phyloP scores from a whole-genome alignment of 2,888 invertebrate species.

The Heliconius sara region DNA sequence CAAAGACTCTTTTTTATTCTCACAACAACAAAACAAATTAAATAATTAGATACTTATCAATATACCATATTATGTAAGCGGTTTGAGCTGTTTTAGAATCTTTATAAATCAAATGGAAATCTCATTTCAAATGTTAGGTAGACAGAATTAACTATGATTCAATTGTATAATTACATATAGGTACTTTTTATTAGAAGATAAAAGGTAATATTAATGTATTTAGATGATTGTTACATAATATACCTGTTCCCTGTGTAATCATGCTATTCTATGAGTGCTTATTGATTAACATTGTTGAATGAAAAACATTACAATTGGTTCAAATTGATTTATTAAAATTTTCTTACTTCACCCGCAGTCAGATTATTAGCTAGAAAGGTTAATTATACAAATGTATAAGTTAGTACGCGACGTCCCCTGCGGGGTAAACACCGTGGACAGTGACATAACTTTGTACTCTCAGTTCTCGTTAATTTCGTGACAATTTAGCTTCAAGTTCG shows the following conservation, averaged over 20 bases:
- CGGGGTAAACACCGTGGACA: conserved; percentile 9
- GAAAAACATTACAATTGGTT: neutral
- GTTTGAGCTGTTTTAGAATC: neutral
- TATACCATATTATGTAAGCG: no score
- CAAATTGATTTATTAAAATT: conserved; percentile 1
- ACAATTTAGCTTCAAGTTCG: neutral
- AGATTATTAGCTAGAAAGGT: conserved; percentile 10
- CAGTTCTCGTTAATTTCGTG: neutral
- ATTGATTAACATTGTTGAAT: neutral
- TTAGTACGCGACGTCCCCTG: conserved; percentile 8
- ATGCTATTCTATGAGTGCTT: neutral
- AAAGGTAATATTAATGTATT: neutral
- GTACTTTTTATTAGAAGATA: neutral
- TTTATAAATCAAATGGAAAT: no score
- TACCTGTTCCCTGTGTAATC: neutral
- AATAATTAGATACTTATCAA: conserved; percentile 9
- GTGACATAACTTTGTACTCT: conserved; percentile 6
- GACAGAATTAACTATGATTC: no score
- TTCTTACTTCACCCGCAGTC: neutral
- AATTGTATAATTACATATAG: neutral
- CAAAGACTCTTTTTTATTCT: conserved; percentile 40
- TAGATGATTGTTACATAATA: neutral
- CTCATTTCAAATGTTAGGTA: no score
- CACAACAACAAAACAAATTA: conserved; percentile 7
- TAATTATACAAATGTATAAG: conserved; percentile 13